These are phyloP conservation scores for Drosophila quinaria DNA, from an alignment of 2,888 invertebrate genomes.

Conservation along the genomic window DNA sequence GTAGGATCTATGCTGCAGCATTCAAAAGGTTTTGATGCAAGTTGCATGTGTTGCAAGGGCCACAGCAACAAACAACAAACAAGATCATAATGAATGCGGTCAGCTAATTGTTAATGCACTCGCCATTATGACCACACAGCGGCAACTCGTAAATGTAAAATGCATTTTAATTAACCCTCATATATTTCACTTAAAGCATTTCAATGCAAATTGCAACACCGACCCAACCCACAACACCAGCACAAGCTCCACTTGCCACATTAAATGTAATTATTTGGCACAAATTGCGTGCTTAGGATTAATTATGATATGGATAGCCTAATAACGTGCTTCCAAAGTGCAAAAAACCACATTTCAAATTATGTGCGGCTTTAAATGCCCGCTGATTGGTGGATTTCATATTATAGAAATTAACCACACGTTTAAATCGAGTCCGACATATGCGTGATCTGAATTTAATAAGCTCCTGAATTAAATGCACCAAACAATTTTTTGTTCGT, in stretches of 20 bases:
- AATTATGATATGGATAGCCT: conserved; percentile 82
- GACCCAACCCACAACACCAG: not conserved
- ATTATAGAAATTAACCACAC: conserved; percentile 54
- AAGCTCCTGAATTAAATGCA: conserved; percentile 19
- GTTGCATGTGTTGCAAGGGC: conserved; percentile 39
- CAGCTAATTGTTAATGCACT: conserved; percentile 82
- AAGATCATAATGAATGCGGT: conserved; percentile 73
- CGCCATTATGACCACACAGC: conserved; percentile 64
- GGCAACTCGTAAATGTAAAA: conserved; percentile 73
- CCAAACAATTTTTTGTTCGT: conserved; percentile 3
- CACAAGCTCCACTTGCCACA: conserved; percentile 35
- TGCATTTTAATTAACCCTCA: conserved; percentile 81
- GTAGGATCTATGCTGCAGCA: conserved; percentile 17
- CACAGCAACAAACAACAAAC: conserved; percentile 1
- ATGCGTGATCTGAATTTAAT: conserved; percentile 65
- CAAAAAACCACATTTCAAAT: conserved; percentile 77
- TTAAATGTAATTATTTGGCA: conserved; percentile 82
- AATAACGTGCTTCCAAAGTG: conserved; percentile 78
- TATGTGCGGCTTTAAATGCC: conserved; percentile 61
- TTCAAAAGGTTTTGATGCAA: conserved; percentile 1
- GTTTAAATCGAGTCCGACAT: conserved; percentile 35
- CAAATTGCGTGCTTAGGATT: conserved; percentile 84
- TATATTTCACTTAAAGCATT: conserved; percentile 79
- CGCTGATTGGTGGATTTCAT: conserved; percentile 57
- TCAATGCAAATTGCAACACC: conserved; percentile 71